A percentile compares a stretch with the other conserved stretches of the same genome.
Conservation (phyloP, 1,140 invertebrate genomes). For the Orussus abietinus region DNA sequence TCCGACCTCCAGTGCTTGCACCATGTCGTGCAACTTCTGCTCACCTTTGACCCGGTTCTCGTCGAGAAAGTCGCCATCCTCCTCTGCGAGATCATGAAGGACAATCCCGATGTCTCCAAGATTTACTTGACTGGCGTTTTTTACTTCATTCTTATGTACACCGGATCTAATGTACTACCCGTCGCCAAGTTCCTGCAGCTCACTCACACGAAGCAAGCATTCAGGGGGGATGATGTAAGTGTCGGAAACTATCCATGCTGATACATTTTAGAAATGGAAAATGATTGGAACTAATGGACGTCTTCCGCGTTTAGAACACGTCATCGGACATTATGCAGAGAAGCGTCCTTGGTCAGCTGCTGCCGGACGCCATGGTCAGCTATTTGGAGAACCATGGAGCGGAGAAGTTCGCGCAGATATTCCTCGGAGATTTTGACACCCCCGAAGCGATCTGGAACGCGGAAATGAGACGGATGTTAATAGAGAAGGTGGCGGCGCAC, state of each 20-base stretch:
- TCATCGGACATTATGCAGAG: constrained; percentile 78
- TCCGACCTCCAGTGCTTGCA: constrained; percentile 86
- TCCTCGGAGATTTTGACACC: constrained; percentile 98
- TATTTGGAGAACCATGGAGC: constrained; percentile 98
- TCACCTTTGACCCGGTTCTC: constrained; percentile 96
- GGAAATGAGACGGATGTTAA: constrained; percentile 89
- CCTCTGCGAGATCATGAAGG: constrained; percentile 85
- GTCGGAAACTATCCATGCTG: constrained; percentile 9
- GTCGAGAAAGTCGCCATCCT: constrained; percentile 89
- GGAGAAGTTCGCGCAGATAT: constrained; percentile 98
- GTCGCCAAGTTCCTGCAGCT: constrained; percentile 91
- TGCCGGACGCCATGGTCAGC: constrained; percentile 99
- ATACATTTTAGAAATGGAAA: too few species aligned
- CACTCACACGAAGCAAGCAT: constrained; percentile 93
- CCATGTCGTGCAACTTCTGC: constrained; percentile 91
- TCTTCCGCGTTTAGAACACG: constrained; percentile 41
- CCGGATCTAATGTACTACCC: constrained; percentile 95
- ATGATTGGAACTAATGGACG: too few species aligned
- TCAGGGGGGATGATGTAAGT: constrained; percentile 82
- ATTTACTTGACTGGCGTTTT: constrained; percentile 95
- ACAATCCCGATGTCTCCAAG: constrained; percentile 93
- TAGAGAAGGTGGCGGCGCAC: constrained; percentile 94
- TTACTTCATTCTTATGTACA: constrained; percentile 99
- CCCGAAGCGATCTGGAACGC: constrained; percentile 96
- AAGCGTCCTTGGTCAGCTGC: constrained; percentile 84